Evolutionary conservation across 2,888 invertebrate species (phyloP).

Genomic region (Drosophila longiperda): DNA sequence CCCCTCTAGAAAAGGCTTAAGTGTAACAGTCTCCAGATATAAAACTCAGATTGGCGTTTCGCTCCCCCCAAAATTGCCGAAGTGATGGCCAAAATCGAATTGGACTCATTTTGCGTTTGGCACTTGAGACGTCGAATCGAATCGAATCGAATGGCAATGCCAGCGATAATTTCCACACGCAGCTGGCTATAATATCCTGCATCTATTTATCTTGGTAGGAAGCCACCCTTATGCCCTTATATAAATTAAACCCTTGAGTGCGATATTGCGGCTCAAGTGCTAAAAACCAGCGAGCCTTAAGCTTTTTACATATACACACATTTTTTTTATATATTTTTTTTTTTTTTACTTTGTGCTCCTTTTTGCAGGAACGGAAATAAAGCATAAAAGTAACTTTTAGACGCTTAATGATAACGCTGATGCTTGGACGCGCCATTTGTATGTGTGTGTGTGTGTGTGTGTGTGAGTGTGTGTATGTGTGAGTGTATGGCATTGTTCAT

Average conservation of each 20-base stretch:
- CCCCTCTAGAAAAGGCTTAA: slow-evolving; percentile 1
- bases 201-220: slow-evolving; percentile 71
- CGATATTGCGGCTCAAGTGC: slow-evolving; percentile 77
- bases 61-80: slow-evolving; percentile 13
- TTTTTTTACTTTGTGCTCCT: slow-evolving; percentile 7
- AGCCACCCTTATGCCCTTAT: slow-evolving; percentile 47
- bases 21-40: background rate
- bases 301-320: slow-evolving; percentile 47
- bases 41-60: slow-evolving; percentile 40
- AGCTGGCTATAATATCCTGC: slow-evolving; percentile 73
- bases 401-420: slow-evolving; percentile 76
- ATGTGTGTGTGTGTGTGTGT: slow-evolving; percentile 17
- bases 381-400: slow-evolving; percentile 78
- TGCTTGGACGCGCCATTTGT: slow-evolving; percentile 29
- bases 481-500: slow-evolving; percentile 52
- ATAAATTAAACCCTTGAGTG: slow-evolving; percentile 75
- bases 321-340: slow-evolving; percentile 12
- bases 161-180: slow-evolving; percentile 67
- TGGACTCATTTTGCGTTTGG: slow-evolving; percentile 44
- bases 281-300: slow-evolving; percentile 60
- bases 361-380: slow-evolving; percentile 68
- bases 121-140: slow-evolving; percentile 64
- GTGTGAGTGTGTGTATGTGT: background rate
- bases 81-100: slow-evolving; percentile 17
- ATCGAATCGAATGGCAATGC: slow-evolving; percentile 60